Percentiles rank a stretch among this genome's conserved stretches.
phyloP scores from a whole-genome alignment of 2,888 invertebrate genomes.

The Ophion costatus region DNA sequence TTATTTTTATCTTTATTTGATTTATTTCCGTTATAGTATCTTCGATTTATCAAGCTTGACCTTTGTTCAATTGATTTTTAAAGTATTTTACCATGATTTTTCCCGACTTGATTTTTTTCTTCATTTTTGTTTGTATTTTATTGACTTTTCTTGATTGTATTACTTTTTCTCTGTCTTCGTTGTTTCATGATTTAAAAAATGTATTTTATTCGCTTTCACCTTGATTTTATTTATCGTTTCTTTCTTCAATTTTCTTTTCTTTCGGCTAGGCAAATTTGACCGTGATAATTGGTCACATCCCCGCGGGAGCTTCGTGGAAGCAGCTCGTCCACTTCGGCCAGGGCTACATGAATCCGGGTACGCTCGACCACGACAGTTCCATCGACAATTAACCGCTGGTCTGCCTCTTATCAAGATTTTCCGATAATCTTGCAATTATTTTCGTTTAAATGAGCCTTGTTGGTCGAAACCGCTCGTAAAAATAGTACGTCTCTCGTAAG shows the following conservation, averaged over 20 bases:
- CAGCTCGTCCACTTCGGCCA: conserved; percentile 80
- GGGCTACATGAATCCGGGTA: conserved; percentile 79
- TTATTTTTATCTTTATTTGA: conserved; percentile 6
- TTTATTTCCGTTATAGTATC: neutral
- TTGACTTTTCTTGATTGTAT: neutral
- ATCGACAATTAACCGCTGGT: no score
- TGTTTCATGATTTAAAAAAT: neutral
- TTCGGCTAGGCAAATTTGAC: conserved; percentile 75
- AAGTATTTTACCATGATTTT: no score
- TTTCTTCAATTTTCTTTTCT: neutral
- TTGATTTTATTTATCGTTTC: neutral
- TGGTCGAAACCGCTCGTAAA: no score
- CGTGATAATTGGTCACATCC: conserved; percentile 78
- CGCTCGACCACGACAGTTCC: neutral
- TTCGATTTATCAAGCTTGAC: no score
- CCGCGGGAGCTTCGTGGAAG: conserved; percentile 82
- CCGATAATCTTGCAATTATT: no score
- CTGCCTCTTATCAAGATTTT: no score
- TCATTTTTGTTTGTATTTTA: no score
- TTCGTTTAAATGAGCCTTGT: no score
- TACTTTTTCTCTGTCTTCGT: no score
- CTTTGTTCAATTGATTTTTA: no score
- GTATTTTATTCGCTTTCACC: neutral
- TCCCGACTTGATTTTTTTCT: no score
- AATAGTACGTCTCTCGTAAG: no score